Conservation (phyloP, 2,797 vertebrate species). For the Cuculus canorus region DNA sequence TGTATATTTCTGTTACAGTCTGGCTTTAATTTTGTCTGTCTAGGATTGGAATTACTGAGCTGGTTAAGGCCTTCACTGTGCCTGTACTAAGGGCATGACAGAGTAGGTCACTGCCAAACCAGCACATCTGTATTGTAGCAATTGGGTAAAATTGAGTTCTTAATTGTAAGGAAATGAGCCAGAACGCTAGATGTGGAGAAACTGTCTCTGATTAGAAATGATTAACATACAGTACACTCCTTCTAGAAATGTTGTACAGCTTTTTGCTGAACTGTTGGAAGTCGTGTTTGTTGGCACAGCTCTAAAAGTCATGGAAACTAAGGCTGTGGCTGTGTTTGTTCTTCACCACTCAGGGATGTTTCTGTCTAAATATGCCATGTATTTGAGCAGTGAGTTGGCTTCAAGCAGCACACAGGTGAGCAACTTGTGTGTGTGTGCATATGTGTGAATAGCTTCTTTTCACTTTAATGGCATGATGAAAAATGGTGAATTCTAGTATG, state of each 20-base stretch:
- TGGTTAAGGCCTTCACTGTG: background rate
- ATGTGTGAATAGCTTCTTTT: background rate
- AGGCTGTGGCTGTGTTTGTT: background rate
- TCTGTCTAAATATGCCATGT: background rate
- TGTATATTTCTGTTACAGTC: background rate
- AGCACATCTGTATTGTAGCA: slow-evolving; percentile 34
- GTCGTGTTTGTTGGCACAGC: background rate
- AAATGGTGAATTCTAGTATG: background rate
- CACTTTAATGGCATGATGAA: background rate
- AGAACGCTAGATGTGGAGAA: slow-evolving; percentile 39
- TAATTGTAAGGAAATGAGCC: slow-evolving; percentile 62
- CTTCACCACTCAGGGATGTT: background rate
- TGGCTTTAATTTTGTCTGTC: slow-evolving; percentile 38
- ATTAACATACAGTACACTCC: slow-evolving; percentile 16
- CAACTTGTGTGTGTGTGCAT: background rate
- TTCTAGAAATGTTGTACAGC: background rate
- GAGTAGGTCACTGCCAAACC: slow-evolving; percentile 14
- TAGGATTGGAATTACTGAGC: slow-evolving; percentile 17
- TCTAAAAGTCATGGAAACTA: background rate
- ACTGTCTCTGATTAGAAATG: slow-evolving; percentile 40
- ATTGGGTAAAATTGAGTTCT: slow-evolving; percentile 4
- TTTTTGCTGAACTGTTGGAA: slow-evolving; percentile 17
- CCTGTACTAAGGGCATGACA: background rate
- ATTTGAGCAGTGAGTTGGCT: background rate
- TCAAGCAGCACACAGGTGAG: background rate